Conservation (phyloP, 2,888 invertebrate genomes). For the Steinernema carpocapsae region DNA sequence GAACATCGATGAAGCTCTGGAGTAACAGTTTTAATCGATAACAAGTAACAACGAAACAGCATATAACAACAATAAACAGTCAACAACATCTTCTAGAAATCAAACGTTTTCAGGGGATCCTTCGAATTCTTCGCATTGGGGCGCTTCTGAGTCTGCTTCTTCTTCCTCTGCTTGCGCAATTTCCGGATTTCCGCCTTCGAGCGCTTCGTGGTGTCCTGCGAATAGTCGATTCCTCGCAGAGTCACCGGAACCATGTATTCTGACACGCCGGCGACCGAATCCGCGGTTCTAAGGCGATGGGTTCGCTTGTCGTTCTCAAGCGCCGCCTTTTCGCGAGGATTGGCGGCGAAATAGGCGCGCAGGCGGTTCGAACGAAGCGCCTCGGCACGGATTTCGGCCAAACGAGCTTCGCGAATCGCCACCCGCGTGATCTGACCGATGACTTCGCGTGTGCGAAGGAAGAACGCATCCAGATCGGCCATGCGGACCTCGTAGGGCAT, state of each 20-base stretch:
- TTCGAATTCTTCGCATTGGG: conserved; percentile 34
- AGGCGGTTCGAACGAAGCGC: conserved; percentile 81
- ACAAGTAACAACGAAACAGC: conserved; percentile 37
- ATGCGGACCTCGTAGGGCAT: conserved; percentile 91
- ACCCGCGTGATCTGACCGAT: conserved; percentile 91
- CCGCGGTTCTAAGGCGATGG: conserved; percentile 17
- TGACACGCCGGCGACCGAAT: conserved; percentile 62
- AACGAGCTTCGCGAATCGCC: conserved; percentile 88
- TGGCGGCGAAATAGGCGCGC: conserved; percentile 58
- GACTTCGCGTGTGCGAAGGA: conserved; percentile 89
- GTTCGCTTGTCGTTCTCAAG: conserved; percentile 58
- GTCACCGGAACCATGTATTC: conserved; percentile 60
- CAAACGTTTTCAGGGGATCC: conserved; percentile 47
- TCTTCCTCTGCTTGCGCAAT: conserved; percentile 12
- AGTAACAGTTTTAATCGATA: conserved; percentile 12
- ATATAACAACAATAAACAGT: conserved; percentile 28
- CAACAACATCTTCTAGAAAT: not conserved
- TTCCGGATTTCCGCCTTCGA: conserved; percentile 28
- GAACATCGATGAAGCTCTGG: not conserved
- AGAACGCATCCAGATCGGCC: conserved; percentile 93
- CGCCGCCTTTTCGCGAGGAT: conserved; percentile 62
- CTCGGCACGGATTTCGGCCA: conserved; percentile 93
- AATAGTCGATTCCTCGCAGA: conserved; percentile 12
- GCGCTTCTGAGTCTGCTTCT: conserved; percentile 23
- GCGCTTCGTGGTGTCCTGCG: conserved; percentile 23